Evolutionary conservation across 2,113 vertebrate species (phyloP), one percentile per base, ranked within the genome.

Genomic region (Semnopithecus entellus): DNA sequence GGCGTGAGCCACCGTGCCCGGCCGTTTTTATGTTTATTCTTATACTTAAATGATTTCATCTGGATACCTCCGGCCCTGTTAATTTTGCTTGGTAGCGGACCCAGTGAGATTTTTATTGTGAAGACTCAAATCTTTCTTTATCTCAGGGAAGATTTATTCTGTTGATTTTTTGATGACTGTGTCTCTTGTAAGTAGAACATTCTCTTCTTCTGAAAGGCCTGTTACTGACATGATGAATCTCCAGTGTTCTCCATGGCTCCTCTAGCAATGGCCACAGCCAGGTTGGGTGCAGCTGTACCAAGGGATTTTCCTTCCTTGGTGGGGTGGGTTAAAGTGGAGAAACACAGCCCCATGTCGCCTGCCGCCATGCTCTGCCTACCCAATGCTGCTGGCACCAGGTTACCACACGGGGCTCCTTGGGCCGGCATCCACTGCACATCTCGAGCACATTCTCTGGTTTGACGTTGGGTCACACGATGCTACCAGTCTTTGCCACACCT

Each of bases 301-400:
- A 66, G 81, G 22, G 81, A 12, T 40, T 16, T 25, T 55, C 59
- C 13, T 2, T 6, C 48, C 52, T 32, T 11, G 2, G 4, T 4
- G 59, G 75, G n/a, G 25, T 52, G 70, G 78, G 48, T 38, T 23
- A 61, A 45, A 2, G 73, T 11, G 11, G 40, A 3, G 22, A n/a
- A 16, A 6, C 20, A 13, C 16, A 43, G 22, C 16, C 22, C n/a
- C 8, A 8, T 0, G 18, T 18, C 12, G 3, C 10, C 8, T 22
- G 25, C 40, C 14, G 2, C 30, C 2, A 4, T 66, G 57, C 80
- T 30, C 35, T 20, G 55, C 38, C 52, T 59, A 11, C 38, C 7
- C 38, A 23, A 23, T 23, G 3, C 66, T 38, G 68, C 75, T 22
- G 20, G 16, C 6, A 32, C 32, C 17, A 43, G n/a, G 23, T 16